Evolutionary conservation across 2,888 invertebrate genomes (phyloP).

Genomic region (Pterostichus madidus): DNA sequence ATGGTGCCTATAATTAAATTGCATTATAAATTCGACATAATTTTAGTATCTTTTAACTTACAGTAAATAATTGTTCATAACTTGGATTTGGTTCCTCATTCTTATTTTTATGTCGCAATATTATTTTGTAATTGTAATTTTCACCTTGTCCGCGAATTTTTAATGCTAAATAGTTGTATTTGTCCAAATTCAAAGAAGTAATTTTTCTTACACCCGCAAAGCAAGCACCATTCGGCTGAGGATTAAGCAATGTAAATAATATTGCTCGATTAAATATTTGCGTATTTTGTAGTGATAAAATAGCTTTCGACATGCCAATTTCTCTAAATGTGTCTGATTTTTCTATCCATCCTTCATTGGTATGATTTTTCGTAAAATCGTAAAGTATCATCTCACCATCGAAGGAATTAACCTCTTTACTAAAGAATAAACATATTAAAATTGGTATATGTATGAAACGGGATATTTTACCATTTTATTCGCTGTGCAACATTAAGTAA

Average conservation of each 20-base stretch:
- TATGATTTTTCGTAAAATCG: constrained; percentile 80
- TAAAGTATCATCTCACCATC: constrained; percentile 75
- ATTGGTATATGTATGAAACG: too few relatives aligned
- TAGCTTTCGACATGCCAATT: constrained; percentile 84
- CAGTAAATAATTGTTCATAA: constrained; percentile 80
- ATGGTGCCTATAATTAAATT: constrained; percentile 76
- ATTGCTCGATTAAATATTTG: constrained; percentile 81
- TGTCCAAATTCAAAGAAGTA: constrained; percentile 78
- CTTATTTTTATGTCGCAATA: constrained; percentile 80
- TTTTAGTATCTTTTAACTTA: constrained; percentile 63
- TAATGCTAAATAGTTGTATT: constrained; percentile 78
- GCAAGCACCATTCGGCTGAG: constrained; percentile 84
- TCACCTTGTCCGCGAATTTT: constrained; percentile 81
- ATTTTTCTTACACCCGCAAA: constrained; percentile 82
- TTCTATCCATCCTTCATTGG: constrained; percentile 81
- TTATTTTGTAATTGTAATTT: constrained; percentile 81
- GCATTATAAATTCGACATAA: constrained; percentile 74
- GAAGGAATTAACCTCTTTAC: constrained; percentile 29
- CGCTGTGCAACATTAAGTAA: not conserved
- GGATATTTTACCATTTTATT: constrained; percentile 27
- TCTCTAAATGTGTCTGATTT: constrained; percentile 83
- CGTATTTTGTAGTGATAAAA: constrained; percentile 81
- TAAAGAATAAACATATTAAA: not conserved
- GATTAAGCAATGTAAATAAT: constrained; percentile 83
- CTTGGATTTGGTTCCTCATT: constrained; percentile 80